phyloP scores from a whole-genome alignment of 1,140 invertebrate genomes.

The Campoletis sonorensis region DNA sequence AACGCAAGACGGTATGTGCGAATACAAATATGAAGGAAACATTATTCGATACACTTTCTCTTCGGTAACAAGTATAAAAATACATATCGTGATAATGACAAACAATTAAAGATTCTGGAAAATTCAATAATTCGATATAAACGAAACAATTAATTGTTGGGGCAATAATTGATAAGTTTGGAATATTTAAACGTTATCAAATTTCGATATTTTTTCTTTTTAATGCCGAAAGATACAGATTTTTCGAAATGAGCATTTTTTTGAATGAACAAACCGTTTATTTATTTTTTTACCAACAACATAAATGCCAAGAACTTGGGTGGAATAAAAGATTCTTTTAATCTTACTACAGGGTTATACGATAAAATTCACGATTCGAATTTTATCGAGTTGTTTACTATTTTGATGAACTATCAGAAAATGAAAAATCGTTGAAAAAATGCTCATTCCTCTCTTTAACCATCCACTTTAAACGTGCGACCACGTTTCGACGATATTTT shows the following conservation, averaged over 20 bases:
- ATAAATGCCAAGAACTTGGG: no score
- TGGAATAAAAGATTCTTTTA: no score
- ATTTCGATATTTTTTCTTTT: neutral
- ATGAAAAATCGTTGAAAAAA: no score
- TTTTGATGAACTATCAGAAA: no score
- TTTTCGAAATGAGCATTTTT: neutral
- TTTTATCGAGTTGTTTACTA: no score
- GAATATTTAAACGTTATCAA: neutral
- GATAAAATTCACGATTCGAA: no score
- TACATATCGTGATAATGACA: constrained; percentile 34
- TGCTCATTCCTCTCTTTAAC: no score
- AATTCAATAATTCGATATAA: neutral
- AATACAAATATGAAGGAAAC: constrained; percentile 22
- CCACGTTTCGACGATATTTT: no score
- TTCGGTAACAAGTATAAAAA: constrained; percentile 36
- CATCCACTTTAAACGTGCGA: no score
- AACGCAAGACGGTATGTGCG: neutral
- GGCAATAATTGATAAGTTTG: neutral
- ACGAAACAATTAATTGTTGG: neutral
- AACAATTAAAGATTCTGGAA: constrained; percentile 21
- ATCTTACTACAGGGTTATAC: no score
- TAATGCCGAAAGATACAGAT: neutral
- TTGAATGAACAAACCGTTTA: neutral
- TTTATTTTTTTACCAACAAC: neutral
- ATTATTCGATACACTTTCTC: constrained; percentile 25